phyloP scores from a whole-genome alignment of 1,140 invertebrate genomes.

The Drosophila kepulauana region DNA sequence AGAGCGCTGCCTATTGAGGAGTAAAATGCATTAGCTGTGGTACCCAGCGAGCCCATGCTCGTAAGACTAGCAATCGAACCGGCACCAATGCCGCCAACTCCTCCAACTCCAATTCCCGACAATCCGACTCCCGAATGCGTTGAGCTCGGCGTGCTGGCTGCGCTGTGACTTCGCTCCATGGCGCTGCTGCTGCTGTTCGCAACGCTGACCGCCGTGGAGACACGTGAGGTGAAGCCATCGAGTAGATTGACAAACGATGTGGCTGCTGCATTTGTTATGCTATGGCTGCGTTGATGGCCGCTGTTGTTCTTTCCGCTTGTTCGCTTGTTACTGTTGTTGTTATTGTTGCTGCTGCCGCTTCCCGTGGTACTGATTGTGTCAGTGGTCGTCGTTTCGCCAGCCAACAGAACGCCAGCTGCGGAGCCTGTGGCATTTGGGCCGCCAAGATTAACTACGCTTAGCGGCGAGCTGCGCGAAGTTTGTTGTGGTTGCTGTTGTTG shows the following conservation, averaged over 20 bases:
- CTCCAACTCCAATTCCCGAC: constrained; percentile 36
- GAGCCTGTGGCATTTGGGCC: constrained; percentile 68
- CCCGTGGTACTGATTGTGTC: not conserved
- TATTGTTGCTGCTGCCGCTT: constrained; percentile 19
- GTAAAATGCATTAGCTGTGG: constrained; percentile 81
- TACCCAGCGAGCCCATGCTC: constrained; percentile 76
- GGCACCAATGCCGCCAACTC: constrained; percentile 41
- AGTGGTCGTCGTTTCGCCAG: constrained; percentile 30
- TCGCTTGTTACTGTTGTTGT: constrained; percentile 27
- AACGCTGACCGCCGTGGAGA: constrained; percentile 71
- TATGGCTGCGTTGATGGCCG: constrained; percentile 71
- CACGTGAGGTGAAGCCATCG: constrained; percentile 76
- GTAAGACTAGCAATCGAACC: constrained; percentile 74
- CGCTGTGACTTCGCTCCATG: constrained; percentile 69
- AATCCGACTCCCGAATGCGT: constrained; percentile 47
- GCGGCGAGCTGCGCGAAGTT: constrained; percentile 60
- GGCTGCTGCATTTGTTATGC: constrained; percentile 73
- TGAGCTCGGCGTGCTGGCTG: constrained; percentile 74
- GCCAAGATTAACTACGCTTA: constrained; percentile 53
- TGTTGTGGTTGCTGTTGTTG: constrained; percentile 51
- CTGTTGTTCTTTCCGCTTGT: constrained; percentile 41
- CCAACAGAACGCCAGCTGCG: constrained; percentile 20
- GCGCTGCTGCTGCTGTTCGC: constrained; percentile 53
- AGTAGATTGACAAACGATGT: constrained; percentile 78
- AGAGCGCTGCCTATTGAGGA: constrained; percentile 79